Evolutionary conservation across 2,113 vertebrate species (phyloP).

Genomic region (Hoplias malabaricus): DNA sequence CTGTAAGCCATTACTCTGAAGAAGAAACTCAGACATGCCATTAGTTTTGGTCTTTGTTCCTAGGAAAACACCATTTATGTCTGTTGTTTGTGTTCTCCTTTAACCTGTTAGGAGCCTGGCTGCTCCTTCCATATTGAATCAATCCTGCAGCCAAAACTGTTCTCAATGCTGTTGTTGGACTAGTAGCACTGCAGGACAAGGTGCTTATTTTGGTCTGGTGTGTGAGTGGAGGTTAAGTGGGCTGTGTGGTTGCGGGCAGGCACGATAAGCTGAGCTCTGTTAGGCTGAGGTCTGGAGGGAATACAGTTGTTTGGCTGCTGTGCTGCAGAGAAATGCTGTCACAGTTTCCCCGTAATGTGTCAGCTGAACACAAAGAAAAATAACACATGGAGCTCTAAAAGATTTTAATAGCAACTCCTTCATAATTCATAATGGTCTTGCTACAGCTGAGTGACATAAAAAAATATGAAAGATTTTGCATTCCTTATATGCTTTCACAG

Average conservation of each 20-base stretch:
- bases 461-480: neutral
- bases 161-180: neutral
- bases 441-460: neutral
- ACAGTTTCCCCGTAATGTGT: neutral
- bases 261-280: neutral
- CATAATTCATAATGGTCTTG: neutral
- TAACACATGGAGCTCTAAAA: too few species aligned
- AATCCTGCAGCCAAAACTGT: neutral
- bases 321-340: neutral
- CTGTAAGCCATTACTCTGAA: too few species aligned
- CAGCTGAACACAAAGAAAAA: neutral
- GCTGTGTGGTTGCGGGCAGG: neutral
- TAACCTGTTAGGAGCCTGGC: neutral
- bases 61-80: too few species aligned
- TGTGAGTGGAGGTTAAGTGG: slow-evolving; percentile 9
- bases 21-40: too few species aligned
- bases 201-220: neutral
- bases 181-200: neutral
- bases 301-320: neutral
- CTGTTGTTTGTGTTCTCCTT: neutral
- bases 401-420: neutral
- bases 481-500: neutral
- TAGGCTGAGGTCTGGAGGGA: neutral
- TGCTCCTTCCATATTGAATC: neutral
- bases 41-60: too few species aligned